These are phyloP conservation scores for Sinohyriopsis cumingii DNA, from an alignment of 2,888 invertebrate species.

Conservation along the genomic window DNA sequence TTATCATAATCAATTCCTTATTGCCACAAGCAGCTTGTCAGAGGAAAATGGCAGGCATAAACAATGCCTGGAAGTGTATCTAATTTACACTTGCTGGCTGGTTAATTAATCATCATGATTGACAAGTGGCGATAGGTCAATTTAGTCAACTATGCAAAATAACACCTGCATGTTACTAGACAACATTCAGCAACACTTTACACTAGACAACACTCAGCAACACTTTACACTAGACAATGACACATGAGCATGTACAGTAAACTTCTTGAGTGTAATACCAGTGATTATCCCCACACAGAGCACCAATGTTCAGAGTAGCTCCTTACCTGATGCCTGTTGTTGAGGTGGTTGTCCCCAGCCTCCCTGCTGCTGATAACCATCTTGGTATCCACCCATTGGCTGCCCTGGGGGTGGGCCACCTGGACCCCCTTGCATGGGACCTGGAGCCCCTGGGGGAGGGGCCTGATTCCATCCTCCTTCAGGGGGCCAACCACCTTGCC, in stretches of 20 bases:
- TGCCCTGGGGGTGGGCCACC: constrained; percentile 4
- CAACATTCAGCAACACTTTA: neutral
- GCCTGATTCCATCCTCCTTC: constrained; percentile 21
- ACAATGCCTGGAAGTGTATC: no score
- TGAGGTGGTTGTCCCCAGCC: constrained; percentile 13
- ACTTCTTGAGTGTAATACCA: neutral
- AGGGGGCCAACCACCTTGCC: constrained; percentile 36
- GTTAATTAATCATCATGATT: no score
- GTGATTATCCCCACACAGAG: no score
- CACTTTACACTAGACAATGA: neutral
- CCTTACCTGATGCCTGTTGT: constrained; percentile 9
- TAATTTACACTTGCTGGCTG: no score
- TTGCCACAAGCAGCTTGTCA: no score
- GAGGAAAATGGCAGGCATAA: no score
- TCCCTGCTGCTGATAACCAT: constrained; percentile 18
- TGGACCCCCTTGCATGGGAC: constrained; percentile 11
- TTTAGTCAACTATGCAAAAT: no score
- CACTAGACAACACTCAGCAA: neutral
- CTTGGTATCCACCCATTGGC: constrained; percentile 10
- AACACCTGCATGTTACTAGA: no score
- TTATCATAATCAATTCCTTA: no score
- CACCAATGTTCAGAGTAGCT: no score
- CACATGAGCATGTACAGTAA: constrained; percentile 1
- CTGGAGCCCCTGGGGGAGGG: constrained; percentile 17
- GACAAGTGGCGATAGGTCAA: no score